A percentile compares a stretch with the other conserved stretches of the same genome.
phyloP scores from a whole-genome alignment of 2,797 vertebrate species.

The Coracias cyanogaster region DNA sequence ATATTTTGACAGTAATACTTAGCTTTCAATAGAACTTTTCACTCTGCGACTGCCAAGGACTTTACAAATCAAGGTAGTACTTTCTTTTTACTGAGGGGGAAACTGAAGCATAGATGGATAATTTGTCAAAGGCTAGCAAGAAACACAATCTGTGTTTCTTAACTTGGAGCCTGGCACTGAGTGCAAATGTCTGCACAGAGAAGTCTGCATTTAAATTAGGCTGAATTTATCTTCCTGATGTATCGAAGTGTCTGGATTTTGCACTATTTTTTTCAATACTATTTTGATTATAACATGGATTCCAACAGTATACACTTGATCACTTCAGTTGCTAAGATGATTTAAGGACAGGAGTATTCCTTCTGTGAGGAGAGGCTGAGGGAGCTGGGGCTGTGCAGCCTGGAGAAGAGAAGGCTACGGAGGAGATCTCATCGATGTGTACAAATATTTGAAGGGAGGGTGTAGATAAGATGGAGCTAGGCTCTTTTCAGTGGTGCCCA shows the following conservation, averaged over 20 bases:
- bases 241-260: neutral
- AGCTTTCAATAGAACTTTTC: constrained; percentile 22
- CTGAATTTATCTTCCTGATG: neutral
- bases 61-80: neutral
- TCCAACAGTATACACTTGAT: neutral
- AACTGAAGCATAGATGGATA: neutral
- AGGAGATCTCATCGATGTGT: neutral
- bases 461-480: neutral
- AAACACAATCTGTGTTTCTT: neutral
- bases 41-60: neutral
- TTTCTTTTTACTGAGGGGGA: neutral
- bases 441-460: neutral
- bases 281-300: neutral
- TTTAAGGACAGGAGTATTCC: neutral
- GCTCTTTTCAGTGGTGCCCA: neutral
- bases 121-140: neutral
- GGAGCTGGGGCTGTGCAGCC: neutral
- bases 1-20: constrained; percentile 36
- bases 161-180: neutral
- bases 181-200: neutral
- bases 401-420: neutral
- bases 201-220: neutral
- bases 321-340: neutral
- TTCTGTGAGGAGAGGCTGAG: neutral
- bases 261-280: neutral